phyloP scores from a whole-genome alignment of 1,140 invertebrate species.

The Euwallacea fornicatus region DNA sequence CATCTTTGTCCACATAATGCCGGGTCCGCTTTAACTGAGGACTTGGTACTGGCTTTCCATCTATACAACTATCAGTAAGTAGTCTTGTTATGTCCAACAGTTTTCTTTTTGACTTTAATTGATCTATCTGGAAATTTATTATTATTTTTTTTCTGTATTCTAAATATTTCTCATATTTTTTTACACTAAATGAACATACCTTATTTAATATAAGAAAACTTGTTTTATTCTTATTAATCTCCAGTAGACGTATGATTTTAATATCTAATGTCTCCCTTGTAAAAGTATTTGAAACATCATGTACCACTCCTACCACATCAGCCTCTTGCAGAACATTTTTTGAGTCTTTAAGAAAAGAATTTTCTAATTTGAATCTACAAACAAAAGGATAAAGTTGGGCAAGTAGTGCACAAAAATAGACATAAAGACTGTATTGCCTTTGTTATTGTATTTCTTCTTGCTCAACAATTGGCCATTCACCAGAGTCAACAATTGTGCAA shows the following conservation, averaged over 20 bases:
- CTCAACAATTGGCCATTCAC: too few species aligned
- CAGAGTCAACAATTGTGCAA: too few species aligned
- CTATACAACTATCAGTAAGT: slow-evolving; percentile 67
- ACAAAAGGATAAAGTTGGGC: slow-evolving; percentile 30
- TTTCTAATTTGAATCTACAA: slow-evolving; percentile 67
- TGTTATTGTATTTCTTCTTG: too few species aligned
- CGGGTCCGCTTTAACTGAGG: slow-evolving; percentile 5
- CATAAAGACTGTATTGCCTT: too few species aligned
- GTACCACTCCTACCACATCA: slow-evolving; percentile 83
- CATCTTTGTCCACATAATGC: slow-evolving; percentile 35
- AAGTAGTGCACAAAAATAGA: too few species aligned
- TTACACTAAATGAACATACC: slow-evolving; percentile 55
- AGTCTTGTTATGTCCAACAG: slow-evolving; percentile 70
- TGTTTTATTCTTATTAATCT: slow-evolving; percentile 64
- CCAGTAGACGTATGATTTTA: slow-evolving; percentile 70
- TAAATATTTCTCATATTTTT: background rate
- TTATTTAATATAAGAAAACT: slow-evolving; percentile 88
- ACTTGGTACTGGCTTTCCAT: slow-evolving; percentile 52
- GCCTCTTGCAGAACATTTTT: slow-evolving; percentile 67
- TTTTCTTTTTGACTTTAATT: slow-evolving; percentile 72
- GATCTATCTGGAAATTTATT: slow-evolving; percentile 69
- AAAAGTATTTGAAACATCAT: slow-evolving; percentile 77
- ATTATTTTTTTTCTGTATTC: too few species aligned
- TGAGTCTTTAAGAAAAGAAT: slow-evolving; percentile 67
- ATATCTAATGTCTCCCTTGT: slow-evolving; percentile 67